These are phyloP conservation scores for Heliangelus exortis DNA, from an alignment of 2,797 vertebrate species.

Conservation along the genomic window DNA sequence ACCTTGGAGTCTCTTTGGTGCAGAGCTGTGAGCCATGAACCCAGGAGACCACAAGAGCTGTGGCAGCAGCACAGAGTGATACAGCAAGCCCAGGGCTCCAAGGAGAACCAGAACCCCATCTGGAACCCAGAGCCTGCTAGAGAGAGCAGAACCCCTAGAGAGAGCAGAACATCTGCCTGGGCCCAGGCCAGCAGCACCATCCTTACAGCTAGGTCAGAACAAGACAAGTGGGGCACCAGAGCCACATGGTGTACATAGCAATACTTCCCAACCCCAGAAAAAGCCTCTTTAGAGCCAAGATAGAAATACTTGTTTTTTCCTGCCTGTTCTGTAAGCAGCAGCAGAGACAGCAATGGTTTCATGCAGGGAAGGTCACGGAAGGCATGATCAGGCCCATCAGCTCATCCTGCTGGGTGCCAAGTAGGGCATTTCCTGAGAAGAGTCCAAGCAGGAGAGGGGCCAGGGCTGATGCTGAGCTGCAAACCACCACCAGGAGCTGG, in stretches of 20 bases:
- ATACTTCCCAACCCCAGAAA: rapidly evolving
- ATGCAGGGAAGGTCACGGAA: background rate
- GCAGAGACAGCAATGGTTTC: rapidly evolving
- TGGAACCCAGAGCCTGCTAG: background rate
- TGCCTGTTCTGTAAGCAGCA: background rate
- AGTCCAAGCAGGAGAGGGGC: background rate
- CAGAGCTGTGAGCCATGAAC: background rate
- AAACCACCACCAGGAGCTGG: background rate
- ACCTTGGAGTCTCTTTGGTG: background rate
- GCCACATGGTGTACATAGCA: background rate
- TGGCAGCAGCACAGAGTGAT: background rate
- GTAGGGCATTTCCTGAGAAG: background rate
- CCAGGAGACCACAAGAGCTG: background rate
- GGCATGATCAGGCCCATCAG: background rate
- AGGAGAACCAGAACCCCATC: background rate
- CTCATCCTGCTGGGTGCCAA: background rate
- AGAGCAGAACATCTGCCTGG: background rate
- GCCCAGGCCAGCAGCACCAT: background rate
- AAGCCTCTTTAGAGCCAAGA: background rate
- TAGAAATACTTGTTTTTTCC: background rate
- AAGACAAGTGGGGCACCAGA: background rate
- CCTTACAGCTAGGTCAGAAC: background rate
- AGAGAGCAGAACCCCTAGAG: background rate
- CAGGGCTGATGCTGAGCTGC: background rate
- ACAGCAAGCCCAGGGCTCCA: background rate